phyloP scores from a whole-genome alignment of 35 echinoderm and acorn worm genomes.

The Acanthaster planci region DNA sequence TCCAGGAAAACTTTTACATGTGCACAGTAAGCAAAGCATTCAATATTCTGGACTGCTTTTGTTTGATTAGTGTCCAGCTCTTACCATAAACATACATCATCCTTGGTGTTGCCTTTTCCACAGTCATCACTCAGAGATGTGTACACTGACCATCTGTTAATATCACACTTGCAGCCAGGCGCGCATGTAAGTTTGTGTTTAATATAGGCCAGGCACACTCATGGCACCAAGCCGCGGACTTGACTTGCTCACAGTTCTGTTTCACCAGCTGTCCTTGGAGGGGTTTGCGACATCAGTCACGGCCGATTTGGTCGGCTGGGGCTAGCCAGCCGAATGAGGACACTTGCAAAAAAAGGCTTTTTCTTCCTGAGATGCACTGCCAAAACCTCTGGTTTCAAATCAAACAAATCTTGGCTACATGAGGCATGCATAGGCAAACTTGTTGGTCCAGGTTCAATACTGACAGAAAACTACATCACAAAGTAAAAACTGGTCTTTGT shows the following conservation, averaged over 20 bases:
- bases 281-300: constrained; percentile 30
- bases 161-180: not conserved
- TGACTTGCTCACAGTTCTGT: constrained; percentile 7
- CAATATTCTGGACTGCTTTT: too few species aligned
- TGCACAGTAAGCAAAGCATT: too few species aligned
- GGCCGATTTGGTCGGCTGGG: not conserved
- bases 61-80: too few species aligned
- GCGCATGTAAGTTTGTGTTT: constrained; percentile 14
- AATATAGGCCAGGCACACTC: constrained; percentile 28
- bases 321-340: not conserved
- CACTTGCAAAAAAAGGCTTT: not conserved
- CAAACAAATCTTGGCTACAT: constrained; percentile 6
- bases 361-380: too few species aligned
- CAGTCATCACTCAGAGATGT: not conserved
- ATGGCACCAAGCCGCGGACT: not conserved
- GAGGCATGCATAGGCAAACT: too few species aligned
- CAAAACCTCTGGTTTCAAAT: constrained; percentile 19
- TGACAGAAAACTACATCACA: too few species aligned
- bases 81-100: too few species aligned
- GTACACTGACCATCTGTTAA: constrained; percentile 28
- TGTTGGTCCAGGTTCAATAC: too few species aligned
- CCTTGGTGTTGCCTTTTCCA: constrained; percentile 2
- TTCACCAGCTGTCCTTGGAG: constrained; percentile 27
- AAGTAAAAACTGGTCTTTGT: too few species aligned
- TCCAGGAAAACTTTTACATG: too few species aligned